A percentile compares a stretch with the other conserved stretches of the same genome.
Evolutionary conservation across 2,113 vertebrate species (phyloP).

Genomic region (Halichoerus grypus): DNA sequence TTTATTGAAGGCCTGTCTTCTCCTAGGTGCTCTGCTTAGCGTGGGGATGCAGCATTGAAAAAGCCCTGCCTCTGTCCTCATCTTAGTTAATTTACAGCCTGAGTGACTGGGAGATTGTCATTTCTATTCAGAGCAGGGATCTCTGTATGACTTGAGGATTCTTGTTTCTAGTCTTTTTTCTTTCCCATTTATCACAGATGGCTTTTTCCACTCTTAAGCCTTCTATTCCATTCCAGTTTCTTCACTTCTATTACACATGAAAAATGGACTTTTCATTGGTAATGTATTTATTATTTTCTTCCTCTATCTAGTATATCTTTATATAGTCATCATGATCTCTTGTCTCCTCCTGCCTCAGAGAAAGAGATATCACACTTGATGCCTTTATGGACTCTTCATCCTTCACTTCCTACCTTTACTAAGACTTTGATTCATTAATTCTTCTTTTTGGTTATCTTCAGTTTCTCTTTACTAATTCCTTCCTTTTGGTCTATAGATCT

Average conservation of each 20-base stretch:
- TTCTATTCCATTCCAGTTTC: neutral
- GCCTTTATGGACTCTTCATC: neutral
- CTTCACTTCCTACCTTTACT: slow-evolving; percentile 7
- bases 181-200: neutral
- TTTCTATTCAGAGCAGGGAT: neutral
- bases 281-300: neutral
- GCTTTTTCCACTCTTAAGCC: neutral
- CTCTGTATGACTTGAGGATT: slow-evolving; percentile 21
- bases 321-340: neutral
- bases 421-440: neutral
- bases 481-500: neutral
- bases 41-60: neutral
- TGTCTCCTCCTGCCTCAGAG: slow-evolving; percentile 13
- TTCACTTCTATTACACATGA: neutral
- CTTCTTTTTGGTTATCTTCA: slow-evolving; percentile 17
- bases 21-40: neutral
- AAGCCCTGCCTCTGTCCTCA: neutral
- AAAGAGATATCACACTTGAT: neutral
- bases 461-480: neutral
- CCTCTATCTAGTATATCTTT: neutral
- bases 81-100: neutral
- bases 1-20: neutral
- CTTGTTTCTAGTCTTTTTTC: neutral
- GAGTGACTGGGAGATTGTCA: neutral
- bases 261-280: neutral